Conservation (phyloP, 2,113 vertebrate species). For the Corvus cornix region DNA sequence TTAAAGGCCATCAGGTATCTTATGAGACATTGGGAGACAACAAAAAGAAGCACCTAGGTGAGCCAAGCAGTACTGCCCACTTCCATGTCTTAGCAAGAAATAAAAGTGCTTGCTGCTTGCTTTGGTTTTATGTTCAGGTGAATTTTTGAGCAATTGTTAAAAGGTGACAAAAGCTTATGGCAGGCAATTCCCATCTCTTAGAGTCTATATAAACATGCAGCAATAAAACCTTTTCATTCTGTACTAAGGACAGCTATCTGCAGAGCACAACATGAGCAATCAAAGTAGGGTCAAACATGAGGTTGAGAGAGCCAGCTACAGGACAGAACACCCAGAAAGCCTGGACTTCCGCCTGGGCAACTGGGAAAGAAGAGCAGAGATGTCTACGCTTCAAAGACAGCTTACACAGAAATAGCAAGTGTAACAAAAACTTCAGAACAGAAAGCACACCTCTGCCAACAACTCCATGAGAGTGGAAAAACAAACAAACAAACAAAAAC, state of each 20-base stretch:
- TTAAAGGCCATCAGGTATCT: not conserved
- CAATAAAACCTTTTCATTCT: not conserved
- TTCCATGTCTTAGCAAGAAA: not conserved
- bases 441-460: not conserved
- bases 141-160: constrained; percentile 19
- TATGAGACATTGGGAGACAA: not conserved
- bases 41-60: not conserved
- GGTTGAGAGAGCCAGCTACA: not conserved
- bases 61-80: fast-evolving
- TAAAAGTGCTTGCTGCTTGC: not conserved
- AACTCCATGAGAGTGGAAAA: not conserved
- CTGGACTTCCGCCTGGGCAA: not conserved
- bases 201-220: not conserved
- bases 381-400: not conserved
- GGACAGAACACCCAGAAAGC: not conserved
- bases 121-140: not conserved
- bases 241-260: not conserved
- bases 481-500: not conserved
- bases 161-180: constrained; percentile 13
- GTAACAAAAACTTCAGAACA: not conserved
- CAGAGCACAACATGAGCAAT: not conserved
- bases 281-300: not conserved
- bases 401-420: not conserved
- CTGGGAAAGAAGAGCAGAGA: not conserved
- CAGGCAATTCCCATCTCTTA: not conserved